phyloP scores from a whole-genome alignment of 2,113 vertebrate species.

The Rissa tridactyla region DNA sequence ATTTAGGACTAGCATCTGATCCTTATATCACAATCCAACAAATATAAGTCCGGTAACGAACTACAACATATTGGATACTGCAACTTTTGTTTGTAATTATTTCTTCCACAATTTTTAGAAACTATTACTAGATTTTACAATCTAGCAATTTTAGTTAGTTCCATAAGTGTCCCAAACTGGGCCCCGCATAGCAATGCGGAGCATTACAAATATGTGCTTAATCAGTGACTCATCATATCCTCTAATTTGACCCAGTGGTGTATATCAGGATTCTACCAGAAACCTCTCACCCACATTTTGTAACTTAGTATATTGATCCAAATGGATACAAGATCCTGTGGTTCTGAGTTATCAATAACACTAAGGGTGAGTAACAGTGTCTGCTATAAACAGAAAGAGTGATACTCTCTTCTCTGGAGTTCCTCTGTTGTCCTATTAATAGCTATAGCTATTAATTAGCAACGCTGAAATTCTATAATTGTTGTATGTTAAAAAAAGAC shows the following conservation, averaged over 20 bases:
- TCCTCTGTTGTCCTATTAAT: not conserved
- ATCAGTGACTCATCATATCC: not conserved
- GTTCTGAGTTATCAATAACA: not conserved
- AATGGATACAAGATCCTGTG: not conserved
- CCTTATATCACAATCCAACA: not conserved
- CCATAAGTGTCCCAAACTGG: not conserved
- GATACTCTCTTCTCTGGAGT: not conserved
- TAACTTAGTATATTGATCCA: not conserved
- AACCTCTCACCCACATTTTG: not conserved
- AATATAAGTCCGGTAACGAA: not conserved
- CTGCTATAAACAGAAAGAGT: not conserved
- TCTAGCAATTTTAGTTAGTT: not conserved
- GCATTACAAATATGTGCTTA: not conserved
- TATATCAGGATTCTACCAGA: not conserved
- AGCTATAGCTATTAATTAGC: not conserved
- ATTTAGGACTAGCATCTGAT: not conserved
- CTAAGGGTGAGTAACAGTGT: not conserved
- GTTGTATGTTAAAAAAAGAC: not conserved
- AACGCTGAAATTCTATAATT: not conserved
- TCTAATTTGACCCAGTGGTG: not conserved
- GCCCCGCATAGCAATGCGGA: not conserved
- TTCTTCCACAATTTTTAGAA: not conserved
- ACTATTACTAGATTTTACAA: not conserved
- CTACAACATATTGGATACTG: not conserved
- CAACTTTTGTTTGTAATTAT: not conserved